Evolutionary conservation across 2,113 vertebrate genomes (phyloP), one percentile per base, ranked within the genome.

Genomic region (Saguinus midas): DNA sequence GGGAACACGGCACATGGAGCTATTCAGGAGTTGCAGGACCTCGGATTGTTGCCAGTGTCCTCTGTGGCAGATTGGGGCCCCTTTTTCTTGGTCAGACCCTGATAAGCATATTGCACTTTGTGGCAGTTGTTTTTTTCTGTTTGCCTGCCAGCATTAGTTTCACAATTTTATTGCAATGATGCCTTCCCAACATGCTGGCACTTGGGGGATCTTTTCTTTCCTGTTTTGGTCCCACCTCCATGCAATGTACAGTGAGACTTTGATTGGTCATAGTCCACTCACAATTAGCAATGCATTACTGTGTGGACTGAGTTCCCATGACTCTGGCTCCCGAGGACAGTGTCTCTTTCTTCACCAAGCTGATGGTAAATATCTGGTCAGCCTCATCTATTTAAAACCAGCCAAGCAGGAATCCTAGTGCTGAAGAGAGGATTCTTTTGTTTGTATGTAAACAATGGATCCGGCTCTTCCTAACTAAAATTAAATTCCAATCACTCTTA

Each of bases 291-390:
- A 32, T 72, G 29, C 35, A 82, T 97, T 93, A 13, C 4, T 73
- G 91, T 87, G 91, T 45, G 37, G 21, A 83, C 40, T 37, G 40
- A 1, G 76, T 98, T 97, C 85, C 94, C 43, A 92, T 72, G 97
- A 27, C 72, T 66, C n/a, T 0, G 1, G 27, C 13, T 95, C 45
- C 75, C 75, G 45, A 25, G 73, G 96, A 99, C 99, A 99, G 98
- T 96, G 94, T 97, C 93, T 96, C 96, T 98, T 98, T 98, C 98
- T 99, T 99, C 86, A 72, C 98, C 93, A 98, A 97, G 97, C 97
- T 97, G 87, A 82, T 91, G 97, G 96, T 96, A 97, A 96, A 90
- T 98, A 87, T 98, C 96, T 98, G 98, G 85, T 95, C 97, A 97
- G 95, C 58, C 64, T 97, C 78, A 76, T 97, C 96, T 97, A 95